phyloP scores from a whole-genome alignment of 1,140 invertebrate genomes.

The Apis cerana region DNA sequence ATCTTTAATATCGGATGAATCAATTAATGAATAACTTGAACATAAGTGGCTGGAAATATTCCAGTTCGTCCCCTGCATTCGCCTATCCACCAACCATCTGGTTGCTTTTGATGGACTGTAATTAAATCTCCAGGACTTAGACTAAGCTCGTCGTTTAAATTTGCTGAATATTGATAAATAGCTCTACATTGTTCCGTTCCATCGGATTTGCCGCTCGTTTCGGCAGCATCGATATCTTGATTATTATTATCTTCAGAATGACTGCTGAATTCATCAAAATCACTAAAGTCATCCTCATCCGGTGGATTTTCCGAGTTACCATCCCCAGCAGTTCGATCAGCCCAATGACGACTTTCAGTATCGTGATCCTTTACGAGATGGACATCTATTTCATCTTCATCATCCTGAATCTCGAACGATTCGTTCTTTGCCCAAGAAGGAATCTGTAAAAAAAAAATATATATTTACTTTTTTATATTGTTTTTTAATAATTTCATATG shows the following conservation, averaged over 20 bases:
- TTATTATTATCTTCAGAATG: conserved; percentile 79
- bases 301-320: conserved; percentile 85
- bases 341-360: conserved; percentile 82
- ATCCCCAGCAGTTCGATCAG: conserved; percentile 90
- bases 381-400: conserved; percentile 78
- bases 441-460: conserved; percentile 81
- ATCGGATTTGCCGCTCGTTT: conserved; percentile 72
- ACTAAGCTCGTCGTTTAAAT: conserved; percentile 93
- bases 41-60: conserved; percentile 96
- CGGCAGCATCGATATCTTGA: conserved; percentile 70
- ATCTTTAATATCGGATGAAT: background rate
- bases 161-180: conserved; percentile 93
- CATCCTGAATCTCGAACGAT: conserved; percentile 82
- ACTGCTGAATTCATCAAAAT: conserved; percentile 82
- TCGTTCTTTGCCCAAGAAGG: conserved; percentile 89
- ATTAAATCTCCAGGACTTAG: conserved; percentile 92
- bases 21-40: conserved; percentile 83
- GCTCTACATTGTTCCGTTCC: conserved; percentile 88
- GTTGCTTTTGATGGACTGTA: conserved; percentile 93
- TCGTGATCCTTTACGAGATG: conserved; percentile 76
- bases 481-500: too few species aligned
- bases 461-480: background rate
- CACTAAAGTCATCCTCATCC: conserved; percentile 79
- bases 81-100: conserved; percentile 97
- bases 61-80: conserved; percentile 92